These are phyloP conservation scores for Osmerus mordax DNA, from an alignment of 2,113 vertebrate genomes.

Conservation along the genomic window DNA sequence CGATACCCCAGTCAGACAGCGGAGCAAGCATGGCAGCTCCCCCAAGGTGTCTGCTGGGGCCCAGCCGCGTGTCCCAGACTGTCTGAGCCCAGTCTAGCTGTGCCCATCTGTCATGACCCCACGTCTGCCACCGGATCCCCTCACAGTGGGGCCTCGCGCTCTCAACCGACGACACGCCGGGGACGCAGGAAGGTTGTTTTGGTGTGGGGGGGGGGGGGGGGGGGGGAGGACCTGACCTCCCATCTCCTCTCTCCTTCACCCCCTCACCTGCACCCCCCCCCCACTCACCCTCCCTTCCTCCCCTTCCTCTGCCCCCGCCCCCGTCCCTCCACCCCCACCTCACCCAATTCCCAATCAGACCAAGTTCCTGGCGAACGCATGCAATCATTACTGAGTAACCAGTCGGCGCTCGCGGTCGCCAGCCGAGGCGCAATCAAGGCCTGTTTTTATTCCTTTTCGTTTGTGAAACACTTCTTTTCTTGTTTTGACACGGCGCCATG, in stretches of 20 bases:
- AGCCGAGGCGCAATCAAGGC: neutral
- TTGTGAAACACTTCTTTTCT: neutral
- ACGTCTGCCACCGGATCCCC: neutral
- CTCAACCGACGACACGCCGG: neutral
- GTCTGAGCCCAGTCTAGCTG: slow-evolving; percentile 50
- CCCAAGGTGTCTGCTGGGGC: slow-evolving; percentile 18
- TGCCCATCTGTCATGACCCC: slow-evolving; percentile 52
- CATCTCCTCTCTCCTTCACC: neutral
- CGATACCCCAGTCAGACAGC: slow-evolving; percentile 36
- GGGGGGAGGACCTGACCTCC: neutral
- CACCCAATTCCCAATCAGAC: slow-evolving; percentile 1
- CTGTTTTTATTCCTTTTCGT: slow-evolving; percentile 5
- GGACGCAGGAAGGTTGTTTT: neutral
- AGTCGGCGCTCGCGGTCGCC: neutral
- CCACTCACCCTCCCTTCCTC: neutral
- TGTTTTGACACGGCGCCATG: neutral
- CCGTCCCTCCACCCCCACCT: neutral
- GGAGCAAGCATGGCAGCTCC: slow-evolving; percentile 16
- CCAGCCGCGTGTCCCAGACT: slow-evolving; percentile 52
- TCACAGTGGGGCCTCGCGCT: neutral
- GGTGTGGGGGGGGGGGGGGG: no score
- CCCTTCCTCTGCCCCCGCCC: neutral
- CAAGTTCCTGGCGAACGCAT: neutral
- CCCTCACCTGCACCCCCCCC: neutral
- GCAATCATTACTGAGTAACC: slow-evolving; percentile 5